Conservation (phyloP, 2,797 vertebrate genomes). For the Scyliorhinus canicula region DNA sequence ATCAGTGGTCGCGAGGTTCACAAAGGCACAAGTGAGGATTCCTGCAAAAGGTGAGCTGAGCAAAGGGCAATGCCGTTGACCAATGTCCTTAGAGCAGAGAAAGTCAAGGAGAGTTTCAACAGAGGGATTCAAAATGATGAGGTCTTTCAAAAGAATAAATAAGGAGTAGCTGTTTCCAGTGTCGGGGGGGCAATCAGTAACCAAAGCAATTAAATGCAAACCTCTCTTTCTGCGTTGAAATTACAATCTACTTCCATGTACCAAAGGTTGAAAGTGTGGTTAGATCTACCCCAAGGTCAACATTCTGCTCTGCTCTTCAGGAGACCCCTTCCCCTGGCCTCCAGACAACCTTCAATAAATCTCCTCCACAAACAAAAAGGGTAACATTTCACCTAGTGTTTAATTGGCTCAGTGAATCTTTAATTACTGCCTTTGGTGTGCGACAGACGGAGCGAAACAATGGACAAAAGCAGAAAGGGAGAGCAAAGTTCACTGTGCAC, state of each 20-base stretch:
- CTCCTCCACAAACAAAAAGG: background rate
- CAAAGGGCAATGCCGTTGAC: too few relatives aligned
- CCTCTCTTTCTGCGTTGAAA: background rate
- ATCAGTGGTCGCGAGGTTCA: too few relatives aligned
- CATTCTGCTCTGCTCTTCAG: background rate
- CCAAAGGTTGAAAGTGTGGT: background rate
- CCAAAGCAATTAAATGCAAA: background rate
- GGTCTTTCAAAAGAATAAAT: too few relatives aligned
- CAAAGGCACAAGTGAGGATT: too few relatives aligned
- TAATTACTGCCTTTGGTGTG: background rate
- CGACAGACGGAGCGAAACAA: background rate
- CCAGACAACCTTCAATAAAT: background rate
- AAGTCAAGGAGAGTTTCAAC: too few relatives aligned
- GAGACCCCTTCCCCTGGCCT: background rate
- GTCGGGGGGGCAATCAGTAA: background rate
- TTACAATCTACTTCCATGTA: background rate
- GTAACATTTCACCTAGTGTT: background rate
- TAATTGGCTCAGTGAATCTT: background rate
- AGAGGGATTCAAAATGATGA: too few relatives aligned
- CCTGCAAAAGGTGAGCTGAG: too few relatives aligned
- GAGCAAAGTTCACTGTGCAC: background rate
- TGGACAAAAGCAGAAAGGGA: background rate
- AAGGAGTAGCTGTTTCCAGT: background rate
- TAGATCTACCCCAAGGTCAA: background rate
- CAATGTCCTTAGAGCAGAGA: too few relatives aligned